Percentiles rank a stretch among this genome's conserved stretches.
phyloP scores from a whole-genome alignment of 2,888 invertebrate species.

The Latrodectus elegans region DNA sequence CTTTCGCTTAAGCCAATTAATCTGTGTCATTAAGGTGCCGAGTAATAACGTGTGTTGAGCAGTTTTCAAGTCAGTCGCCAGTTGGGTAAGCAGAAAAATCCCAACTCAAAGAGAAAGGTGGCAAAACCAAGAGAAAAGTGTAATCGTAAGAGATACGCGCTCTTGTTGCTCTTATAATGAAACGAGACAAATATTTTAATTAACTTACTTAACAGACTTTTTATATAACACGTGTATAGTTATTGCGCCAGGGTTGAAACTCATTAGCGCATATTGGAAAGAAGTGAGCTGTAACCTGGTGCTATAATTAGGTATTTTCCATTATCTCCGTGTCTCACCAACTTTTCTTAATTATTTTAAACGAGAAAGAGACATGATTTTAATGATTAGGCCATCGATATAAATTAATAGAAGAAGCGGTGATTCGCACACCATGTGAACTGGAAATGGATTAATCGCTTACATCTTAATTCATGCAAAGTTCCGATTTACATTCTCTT shows the following conservation, averaged over 20 bases:
- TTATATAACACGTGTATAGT: neutral
- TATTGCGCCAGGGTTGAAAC: neutral
- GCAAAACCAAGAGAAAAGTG: neutral
- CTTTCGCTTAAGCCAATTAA: slow-evolving; percentile 67
- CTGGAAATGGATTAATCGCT: too few relatives aligned
- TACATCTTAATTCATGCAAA: too few relatives aligned
- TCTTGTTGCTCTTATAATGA: neutral
- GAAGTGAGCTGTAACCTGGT: neutral
- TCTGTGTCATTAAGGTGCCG: slow-evolving; percentile 63
- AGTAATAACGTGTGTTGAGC: slow-evolving; percentile 54
- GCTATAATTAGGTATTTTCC: neutral
- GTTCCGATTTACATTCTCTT: too few relatives aligned
- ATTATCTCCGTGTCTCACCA: neutral
- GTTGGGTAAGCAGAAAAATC: slow-evolving; percentile 46
- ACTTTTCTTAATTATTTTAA: too few relatives aligned
- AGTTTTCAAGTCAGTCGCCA: slow-evolving; percentile 35
- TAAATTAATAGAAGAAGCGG: too few relatives aligned
- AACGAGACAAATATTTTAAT: slow-evolving; percentile 2
- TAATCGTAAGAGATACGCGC: neutral
- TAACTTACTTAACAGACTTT: neutral
- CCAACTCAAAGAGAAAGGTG: neutral
- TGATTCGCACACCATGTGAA: too few relatives aligned
- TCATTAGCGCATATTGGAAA: slow-evolving; percentile 1
- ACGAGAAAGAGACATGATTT: too few relatives aligned
- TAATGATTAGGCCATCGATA: too few relatives aligned